These are phyloP conservation scores for Tricholaema leucomelas DNA, from an alignment of 2,113 vertebrate species.

Conservation along the genomic window DNA sequence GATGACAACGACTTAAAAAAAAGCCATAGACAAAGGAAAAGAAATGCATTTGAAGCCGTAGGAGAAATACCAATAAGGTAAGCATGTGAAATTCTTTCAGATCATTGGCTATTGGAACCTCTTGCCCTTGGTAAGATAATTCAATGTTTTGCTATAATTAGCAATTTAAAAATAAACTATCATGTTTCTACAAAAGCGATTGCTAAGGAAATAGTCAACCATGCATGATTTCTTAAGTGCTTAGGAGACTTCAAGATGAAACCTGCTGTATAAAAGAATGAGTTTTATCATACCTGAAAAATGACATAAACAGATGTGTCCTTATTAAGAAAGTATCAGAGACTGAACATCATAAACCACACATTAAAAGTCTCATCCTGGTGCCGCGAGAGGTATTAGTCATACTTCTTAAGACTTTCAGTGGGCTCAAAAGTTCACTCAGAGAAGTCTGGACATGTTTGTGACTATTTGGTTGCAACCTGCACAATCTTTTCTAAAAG, in stretches of 20 bases:
- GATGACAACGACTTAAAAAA: neutral
- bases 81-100: neutral
- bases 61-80: neutral
- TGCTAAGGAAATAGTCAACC: neutral
- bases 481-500: neutral
- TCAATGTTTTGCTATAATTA: constrained; percentile 8
- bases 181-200: neutral
- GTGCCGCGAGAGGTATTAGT: neutral
- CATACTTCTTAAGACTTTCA: neutral
- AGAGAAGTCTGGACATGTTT: constrained; percentile 2
- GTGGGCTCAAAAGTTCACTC: neutral
- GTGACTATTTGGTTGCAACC: neutral
- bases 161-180: neutral
- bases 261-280: neutral
- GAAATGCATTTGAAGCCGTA: neutral
- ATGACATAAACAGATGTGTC: neutral
- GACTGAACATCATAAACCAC: neutral
- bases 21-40: neutral
- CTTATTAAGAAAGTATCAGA: neutral
- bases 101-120: neutral
- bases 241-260: neutral
- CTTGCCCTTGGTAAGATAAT: neutral
- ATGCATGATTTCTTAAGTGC: neutral
- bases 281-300: neutral
- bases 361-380: neutral